A percentile compares a stretch with the other conserved stretches of the same genome.
These are phyloP conservation scores for Antheraea pernyi DNA, from an alignment of 1,140 invertebrate species.

Conservation along the genomic window DNA sequence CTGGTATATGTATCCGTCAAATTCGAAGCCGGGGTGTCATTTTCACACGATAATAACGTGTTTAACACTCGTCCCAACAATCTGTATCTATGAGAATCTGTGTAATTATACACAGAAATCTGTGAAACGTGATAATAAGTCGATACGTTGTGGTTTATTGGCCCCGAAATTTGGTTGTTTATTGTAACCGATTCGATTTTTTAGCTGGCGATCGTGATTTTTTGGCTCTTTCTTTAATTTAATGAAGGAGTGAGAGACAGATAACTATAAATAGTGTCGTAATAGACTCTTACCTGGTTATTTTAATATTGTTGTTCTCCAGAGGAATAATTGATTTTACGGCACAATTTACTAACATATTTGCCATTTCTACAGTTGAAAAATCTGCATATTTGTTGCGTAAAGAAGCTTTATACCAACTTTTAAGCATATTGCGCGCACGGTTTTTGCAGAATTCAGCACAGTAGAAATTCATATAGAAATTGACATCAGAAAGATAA, in stretches of 20 bases:
- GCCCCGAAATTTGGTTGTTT: conserved; percentile 8
- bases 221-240: background rate
- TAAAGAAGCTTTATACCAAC: no score
- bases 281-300: background rate
- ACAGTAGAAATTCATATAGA: no score
- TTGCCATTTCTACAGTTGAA: no score
- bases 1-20: background rate
- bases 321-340: no score
- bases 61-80: conserved; percentile 21
- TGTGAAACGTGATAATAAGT: conserved; percentile 61
- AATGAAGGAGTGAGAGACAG: background rate
- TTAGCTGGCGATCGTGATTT: conserved; percentile 1
- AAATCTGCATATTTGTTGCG: no score
- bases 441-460: no score
- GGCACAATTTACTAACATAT: no score
- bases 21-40: background rate
- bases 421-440: no score
- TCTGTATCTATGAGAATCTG: conserved; percentile 49
- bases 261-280: background rate
- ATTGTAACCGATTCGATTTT: conserved; percentile 6
- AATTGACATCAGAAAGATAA: no score
- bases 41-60: conserved; percentile 25
- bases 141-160: conserved; percentile 43
- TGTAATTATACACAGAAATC: conserved; percentile 50
- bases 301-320: background rate